Evolutionary conservation across 2,113 vertebrate genomes (phyloP).

Genomic region (Lota lota): DNA sequence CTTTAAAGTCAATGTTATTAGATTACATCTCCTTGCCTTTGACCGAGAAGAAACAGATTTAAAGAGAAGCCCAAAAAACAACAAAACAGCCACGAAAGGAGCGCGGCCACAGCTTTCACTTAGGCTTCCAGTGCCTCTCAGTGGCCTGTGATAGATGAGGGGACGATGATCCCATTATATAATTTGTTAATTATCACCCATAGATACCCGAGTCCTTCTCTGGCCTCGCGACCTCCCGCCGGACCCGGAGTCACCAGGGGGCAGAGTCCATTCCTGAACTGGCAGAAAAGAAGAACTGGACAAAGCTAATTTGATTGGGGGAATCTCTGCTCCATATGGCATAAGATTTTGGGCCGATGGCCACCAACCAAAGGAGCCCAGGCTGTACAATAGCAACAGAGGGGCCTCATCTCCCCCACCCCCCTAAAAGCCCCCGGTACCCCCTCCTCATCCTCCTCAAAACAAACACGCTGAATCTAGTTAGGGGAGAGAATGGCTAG

Average conservation of each 20-base stretch:
- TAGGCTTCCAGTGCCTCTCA: slow-evolving; percentile 17
- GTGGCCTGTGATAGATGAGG: slow-evolving; percentile 43
- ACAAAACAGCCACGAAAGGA: neutral
- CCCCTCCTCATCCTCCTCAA: slow-evolving; percentile 12
- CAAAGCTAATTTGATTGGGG: slow-evolving; percentile 55
- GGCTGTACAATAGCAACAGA: slow-evolving; percentile 32
- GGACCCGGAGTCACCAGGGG: slow-evolving; percentile 29
- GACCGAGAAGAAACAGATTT: slow-evolving; percentile 1
- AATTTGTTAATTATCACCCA: slow-evolving; percentile 56
- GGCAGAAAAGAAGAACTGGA: slow-evolving; percentile 29
- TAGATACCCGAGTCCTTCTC: slow-evolving; percentile 28
- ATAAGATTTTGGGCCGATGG: slow-evolving; percentile 24
- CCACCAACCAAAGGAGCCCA: slow-evolving; percentile 28
- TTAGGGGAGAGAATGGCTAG: slow-evolving; percentile 47
- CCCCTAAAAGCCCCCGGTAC: neutral
- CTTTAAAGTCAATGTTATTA: slow-evolving; percentile 34
- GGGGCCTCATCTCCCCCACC: slow-evolving; percentile 25
- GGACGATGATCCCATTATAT: slow-evolving; percentile 58
- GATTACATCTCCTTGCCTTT: slow-evolving; percentile 32
- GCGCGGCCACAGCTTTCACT: slow-evolving; percentile 7
- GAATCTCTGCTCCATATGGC: slow-evolving; percentile 45
- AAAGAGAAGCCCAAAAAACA: slow-evolving; percentile 15
- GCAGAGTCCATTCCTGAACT: slow-evolving; percentile 26
- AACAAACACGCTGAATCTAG: slow-evolving; percentile 56
- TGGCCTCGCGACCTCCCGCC: slow-evolving; percentile 24